Percentiles rank a stretch among this genome's conserved stretches.
These are phyloP conservation scores for Melanotaenia trifasciata DNA, from an alignment of 2,797 vertebrate genomes.

Conservation along the genomic window DNA sequence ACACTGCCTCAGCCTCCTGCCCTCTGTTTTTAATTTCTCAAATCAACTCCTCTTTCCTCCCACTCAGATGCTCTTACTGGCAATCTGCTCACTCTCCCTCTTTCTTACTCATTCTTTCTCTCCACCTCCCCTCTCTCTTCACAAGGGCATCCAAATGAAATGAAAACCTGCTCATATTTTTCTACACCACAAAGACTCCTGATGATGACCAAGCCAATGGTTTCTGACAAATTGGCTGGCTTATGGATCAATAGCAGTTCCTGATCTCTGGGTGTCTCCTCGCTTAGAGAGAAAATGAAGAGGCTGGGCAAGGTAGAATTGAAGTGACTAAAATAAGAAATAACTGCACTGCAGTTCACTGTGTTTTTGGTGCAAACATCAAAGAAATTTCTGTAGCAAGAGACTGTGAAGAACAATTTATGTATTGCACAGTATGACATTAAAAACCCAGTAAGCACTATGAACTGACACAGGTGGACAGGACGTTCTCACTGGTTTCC, in stretches of 20 bases:
- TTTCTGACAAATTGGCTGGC: conserved; percentile 49
- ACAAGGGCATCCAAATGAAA: conserved; percentile 54
- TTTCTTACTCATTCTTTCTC: conserved; percentile 27
- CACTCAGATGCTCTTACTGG: conserved; percentile 51
- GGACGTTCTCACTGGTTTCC: conserved; percentile 21
- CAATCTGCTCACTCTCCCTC: conserved; percentile 32
- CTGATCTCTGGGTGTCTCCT: conserved; percentile 44
- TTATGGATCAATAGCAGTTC: conserved; percentile 57
- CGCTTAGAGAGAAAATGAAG: conserved; percentile 25
- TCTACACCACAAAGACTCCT: conserved; percentile 44
- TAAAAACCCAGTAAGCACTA: conserved; percentile 30
- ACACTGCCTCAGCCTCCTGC: conserved; percentile 47
- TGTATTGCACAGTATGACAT: not conserved
- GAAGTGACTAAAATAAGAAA: conserved; percentile 11
- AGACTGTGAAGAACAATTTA: not conserved
- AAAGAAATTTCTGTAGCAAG: not conserved
- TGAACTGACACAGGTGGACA: conserved; percentile 27
- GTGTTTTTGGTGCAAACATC: not conserved
- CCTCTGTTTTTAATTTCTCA: conserved; percentile 51
- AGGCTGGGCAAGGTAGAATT: conserved; percentile 7
- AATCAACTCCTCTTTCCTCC: conserved; percentile 58
- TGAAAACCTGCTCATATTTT: conserved; percentile 49
- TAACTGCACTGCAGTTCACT: conserved; percentile 5
- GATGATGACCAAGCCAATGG: conserved; percentile 53
- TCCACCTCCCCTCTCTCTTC: conserved; percentile 45